These are phyloP conservation scores for Aricia agestis DNA, from an alignment of 1,140 invertebrate genomes.

Conservation along the genomic window DNA sequence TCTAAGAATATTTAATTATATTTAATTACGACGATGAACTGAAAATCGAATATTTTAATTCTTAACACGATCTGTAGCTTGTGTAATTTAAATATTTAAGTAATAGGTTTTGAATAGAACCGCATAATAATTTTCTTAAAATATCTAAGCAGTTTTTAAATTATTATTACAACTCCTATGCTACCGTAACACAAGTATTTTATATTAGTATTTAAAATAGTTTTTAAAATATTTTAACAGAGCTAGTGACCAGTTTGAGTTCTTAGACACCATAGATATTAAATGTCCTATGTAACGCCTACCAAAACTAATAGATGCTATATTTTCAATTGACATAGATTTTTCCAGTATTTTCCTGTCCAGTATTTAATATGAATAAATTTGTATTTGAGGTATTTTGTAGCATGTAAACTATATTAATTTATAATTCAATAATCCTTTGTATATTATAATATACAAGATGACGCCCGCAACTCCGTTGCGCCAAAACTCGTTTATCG, in stretches of 20 bases:
- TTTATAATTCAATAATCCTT: no score
- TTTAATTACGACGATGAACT: neutral
- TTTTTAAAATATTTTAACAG: neutral
- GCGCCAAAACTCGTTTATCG: no score
- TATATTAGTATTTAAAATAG: neutral
- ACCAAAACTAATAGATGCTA: constrained; percentile 9
- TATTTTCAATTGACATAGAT: constrained; percentile 9
- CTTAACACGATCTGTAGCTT: neutral
- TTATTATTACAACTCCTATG: neutral
- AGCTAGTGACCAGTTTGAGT: neutral
- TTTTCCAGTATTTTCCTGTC: constrained; percentile 15
- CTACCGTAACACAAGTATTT: neutral
- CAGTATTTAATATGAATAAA: constrained; percentile 3
- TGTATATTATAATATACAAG: no score
- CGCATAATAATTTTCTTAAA: neutral
- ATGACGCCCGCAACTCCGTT: no score
- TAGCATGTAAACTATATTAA: neutral
- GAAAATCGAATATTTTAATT: neutral
- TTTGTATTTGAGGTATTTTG: constrained; percentile 2
- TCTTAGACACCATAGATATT: neutral
- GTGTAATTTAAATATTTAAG: neutral
- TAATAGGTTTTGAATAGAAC: neutral
- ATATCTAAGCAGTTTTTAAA: neutral
- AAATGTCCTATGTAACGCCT: constrained; percentile 5
- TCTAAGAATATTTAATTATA: neutral